Percentiles rank a stretch among this genome's conserved stretches.
Conservation (phyloP, 2,113 vertebrate genomes). For the Ammospiza nelsoni region DNA sequence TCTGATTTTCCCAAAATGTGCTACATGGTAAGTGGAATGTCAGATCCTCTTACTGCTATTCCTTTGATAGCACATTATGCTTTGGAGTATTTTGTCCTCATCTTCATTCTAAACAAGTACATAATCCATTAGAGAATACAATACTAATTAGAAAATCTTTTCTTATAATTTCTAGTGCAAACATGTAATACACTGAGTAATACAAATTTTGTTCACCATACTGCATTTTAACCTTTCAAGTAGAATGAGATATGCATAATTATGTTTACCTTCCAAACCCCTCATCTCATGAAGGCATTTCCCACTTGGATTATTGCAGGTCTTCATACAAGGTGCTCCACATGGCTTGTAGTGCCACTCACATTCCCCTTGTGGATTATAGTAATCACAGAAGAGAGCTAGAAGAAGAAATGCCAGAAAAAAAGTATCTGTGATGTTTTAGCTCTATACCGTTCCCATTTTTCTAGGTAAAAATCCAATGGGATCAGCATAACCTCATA, state of each 20-base stretch:
- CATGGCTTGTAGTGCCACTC: slow-evolving; percentile 95
- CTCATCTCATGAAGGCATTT: slow-evolving; percentile 79
- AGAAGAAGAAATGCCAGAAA: neutral
- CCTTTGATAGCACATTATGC: neutral
- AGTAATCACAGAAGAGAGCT: slow-evolving; percentile 97
- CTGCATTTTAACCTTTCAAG: neutral
- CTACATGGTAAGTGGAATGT: neutral
- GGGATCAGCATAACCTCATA: neutral
- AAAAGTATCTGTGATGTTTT: neutral
- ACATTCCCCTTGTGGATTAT: slow-evolving; percentile 85
- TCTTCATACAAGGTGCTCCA: slow-evolving; percentile 87
- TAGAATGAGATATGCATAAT: neutral
- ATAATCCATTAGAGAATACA: neutral
- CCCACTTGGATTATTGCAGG: slow-evolving; percentile 87
- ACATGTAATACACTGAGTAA: neutral
- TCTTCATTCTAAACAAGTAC: neutral
- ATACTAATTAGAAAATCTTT: neutral
- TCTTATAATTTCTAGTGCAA: neutral
- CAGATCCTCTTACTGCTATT: neutral
- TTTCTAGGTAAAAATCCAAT: neutral
- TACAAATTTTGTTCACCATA: neutral
- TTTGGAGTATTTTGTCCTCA: neutral
- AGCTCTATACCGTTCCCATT: neutral
- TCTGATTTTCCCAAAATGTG: neutral
- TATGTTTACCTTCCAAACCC: slow-evolving; percentile 86